phyloP scores from a whole-genome alignment of 1,140 invertebrate genomes.

The Asobara japonica region DNA sequence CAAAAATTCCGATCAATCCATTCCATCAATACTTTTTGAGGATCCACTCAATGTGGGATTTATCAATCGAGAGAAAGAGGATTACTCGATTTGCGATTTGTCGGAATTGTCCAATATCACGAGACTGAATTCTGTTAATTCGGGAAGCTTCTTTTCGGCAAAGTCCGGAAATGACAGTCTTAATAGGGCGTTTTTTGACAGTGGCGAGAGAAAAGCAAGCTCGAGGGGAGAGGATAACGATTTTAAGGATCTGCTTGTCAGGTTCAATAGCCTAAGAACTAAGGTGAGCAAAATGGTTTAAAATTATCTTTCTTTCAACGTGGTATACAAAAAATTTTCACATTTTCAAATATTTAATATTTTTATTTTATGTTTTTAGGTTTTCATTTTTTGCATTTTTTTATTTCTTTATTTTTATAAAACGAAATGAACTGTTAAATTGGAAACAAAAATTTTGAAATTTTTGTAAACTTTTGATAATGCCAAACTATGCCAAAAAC shows the following conservation, averaged over 20 bases:
- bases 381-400: too few species aligned
- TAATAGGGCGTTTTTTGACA: constrained; percentile 49
- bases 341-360: too few species aligned
- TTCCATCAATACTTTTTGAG: constrained; percentile 37
- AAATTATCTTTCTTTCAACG: too few species aligned
- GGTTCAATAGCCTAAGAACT: background rate
- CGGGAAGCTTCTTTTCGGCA: constrained; percentile 32
- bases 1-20: constrained; percentile 12
- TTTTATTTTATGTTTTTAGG: too few species aligned
- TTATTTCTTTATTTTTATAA: too few species aligned
- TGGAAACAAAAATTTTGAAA: too few species aligned
- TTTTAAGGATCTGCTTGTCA: background rate
- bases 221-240: background rate
- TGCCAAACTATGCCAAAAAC: too few species aligned
- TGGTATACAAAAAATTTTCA: too few species aligned
- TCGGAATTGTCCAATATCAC: constrained; percentile 46
- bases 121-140: constrained; percentile 38
- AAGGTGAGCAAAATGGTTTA: too few species aligned
- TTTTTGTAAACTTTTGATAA: too few species aligned
- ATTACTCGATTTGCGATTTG: constrained; percentile 37
- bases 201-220: background rate
- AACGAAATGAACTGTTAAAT: too few species aligned
- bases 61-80: constrained; percentile 5
- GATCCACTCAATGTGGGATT: constrained; percentile 40
- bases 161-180: constrained; percentile 38